These are phyloP conservation scores for Papilio polytes DNA, from an alignment of 1,140 invertebrate genomes.

Conservation along the genomic window DNA sequence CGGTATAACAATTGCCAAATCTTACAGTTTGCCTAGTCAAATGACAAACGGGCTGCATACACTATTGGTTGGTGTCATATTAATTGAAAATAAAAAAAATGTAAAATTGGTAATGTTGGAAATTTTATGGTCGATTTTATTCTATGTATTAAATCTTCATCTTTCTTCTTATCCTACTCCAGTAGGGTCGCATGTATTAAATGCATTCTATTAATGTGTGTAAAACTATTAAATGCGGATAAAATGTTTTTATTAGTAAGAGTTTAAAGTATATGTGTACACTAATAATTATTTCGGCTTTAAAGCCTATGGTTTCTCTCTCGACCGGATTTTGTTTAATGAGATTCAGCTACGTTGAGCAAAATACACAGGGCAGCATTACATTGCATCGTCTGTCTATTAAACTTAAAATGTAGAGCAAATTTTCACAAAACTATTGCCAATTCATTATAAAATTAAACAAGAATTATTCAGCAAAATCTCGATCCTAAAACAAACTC, in stretches of 20 bases:
- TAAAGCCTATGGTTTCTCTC: conserved; percentile 29
- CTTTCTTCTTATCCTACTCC: too few relatives aligned
- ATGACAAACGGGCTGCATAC: too few relatives aligned
- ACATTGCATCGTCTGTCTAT: neutral
- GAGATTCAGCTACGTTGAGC: neutral
- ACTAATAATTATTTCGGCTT: conserved; percentile 19
- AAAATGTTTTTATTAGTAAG: neutral
- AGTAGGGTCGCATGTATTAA: too few relatives aligned
- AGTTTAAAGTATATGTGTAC: conserved; percentile 2
- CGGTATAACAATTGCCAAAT: too few relatives aligned
- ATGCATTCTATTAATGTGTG: too few relatives aligned
- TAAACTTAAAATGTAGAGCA: neutral
- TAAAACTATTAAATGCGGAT: too few relatives aligned
- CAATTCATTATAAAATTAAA: neutral
- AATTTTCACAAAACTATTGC: neutral
- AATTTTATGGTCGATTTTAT: neutral
- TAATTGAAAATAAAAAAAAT: neutral
- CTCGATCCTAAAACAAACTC: neutral
- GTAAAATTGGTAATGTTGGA: neutral
- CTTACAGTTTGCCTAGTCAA: too few relatives aligned
- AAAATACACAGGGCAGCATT: conserved; percentile 7
- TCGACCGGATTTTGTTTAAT: conserved; percentile 20
- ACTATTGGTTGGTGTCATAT: neutral
- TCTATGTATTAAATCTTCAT: too few relatives aligned
- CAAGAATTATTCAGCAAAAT: neutral